A percentile compares a stretch with the other conserved stretches of the same genome.
Conservation (phyloP, 2,113 vertebrate genomes). For the Dissostichus mawsoni region DNA sequence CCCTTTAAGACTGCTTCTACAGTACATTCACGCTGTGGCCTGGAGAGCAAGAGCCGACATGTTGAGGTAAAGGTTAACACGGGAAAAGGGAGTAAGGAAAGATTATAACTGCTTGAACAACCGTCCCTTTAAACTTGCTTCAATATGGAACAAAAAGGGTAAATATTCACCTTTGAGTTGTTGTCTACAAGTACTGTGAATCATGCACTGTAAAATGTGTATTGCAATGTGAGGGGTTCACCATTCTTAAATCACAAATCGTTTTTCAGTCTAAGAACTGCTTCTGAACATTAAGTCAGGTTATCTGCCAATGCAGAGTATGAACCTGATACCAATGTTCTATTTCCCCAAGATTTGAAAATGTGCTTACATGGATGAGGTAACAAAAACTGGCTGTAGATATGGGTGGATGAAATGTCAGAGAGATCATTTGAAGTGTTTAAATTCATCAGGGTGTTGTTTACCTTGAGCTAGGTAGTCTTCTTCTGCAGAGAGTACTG, state of each 20-base stretch:
- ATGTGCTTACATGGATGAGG: neutral
- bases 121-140: neutral
- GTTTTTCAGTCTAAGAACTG: too few species aligned
- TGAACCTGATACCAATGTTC: neutral
- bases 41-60: constrained; percentile 65
- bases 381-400: neutral
- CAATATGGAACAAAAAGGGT: neutral
- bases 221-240: neutral
- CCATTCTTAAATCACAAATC: neutral
- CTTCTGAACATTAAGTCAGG: neutral
- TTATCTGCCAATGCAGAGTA: neutral
- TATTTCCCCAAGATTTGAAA: neutral
- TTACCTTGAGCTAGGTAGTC: constrained; percentile 84
- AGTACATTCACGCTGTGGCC: constrained; percentile 44
- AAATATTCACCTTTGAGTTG: neutral
- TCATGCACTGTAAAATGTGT: neutral
- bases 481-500: constrained; percentile 85
- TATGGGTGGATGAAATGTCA: neutral
- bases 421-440: neutral
- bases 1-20: constrained; percentile 19
- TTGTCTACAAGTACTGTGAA: neutral
- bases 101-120: constrained; percentile 21
- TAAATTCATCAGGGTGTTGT: neutral
- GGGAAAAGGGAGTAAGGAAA: constrained; percentile 5
- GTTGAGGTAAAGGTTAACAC: constrained; percentile 48